Evolutionary conservation across 2,888 invertebrate species (phyloP), one percentile per base, ranked within the genome.

Genomic region (Dione vanillae): DNA sequence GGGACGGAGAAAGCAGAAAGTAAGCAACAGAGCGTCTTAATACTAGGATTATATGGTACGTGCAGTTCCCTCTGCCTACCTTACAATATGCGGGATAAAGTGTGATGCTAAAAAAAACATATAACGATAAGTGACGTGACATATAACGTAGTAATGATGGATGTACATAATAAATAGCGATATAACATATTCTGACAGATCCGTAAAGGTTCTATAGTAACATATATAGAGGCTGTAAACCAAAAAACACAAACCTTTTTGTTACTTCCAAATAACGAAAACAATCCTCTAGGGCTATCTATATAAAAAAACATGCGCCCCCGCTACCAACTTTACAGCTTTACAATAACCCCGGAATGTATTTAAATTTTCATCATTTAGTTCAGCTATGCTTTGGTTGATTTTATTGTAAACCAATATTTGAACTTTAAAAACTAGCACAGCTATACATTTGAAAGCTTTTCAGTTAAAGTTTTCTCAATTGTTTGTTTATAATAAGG

Each of bases 381-480:
- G 43, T 59, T 59, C n/a, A n/a, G 10, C 9, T 41, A 14, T 20
- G 59, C 43, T 43, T 20, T 41, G 10, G 58, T 41, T 59, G 59
- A 59, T 59, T 59, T 59, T 43, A 8, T 59, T 43, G 27, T 59
- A 43, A 43, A 59, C 59, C 59, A 59, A 59, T 59, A 59, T 43
- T 59, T 59, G 41, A 40, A 8, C n/a, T n/a, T n/a, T n/a, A 16
- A 16, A 40, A 40, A 12, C 40, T 40, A 58, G 40, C 40, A 58
- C 14, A 40, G 8, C 58, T 40, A 1, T 40, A 37, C 14, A 12
- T 40, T 16, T 58, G 10, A 1, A 40, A 37, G 20, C 19, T 37
- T 41, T 41, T 58, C 19, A 58, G 40, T 19, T 41, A 58, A 19
- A 19, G 10, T n/a, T n/a, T 8, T 41, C 16, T 20, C 10, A 59